phyloP scores from a whole-genome alignment of 2,888 invertebrate species.

The Hermaeophaga mercurialis region DNA sequence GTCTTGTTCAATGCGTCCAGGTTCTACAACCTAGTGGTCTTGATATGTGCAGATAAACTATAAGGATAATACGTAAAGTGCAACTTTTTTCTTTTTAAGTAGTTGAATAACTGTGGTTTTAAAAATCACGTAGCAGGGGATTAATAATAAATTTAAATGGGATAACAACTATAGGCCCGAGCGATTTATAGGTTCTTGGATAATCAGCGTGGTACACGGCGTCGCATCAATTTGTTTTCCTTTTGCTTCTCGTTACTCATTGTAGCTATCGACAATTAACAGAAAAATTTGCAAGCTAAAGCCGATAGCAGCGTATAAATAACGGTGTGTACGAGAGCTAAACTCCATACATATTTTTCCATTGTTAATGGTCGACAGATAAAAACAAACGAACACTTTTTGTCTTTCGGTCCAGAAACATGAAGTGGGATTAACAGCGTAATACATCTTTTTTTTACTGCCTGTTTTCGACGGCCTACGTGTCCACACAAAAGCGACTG shows the following conservation, averaged over 20 bases:
- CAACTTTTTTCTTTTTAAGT: too few species aligned
- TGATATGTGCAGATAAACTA: too few species aligned
- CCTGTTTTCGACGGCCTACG: slow-evolving; percentile 36
- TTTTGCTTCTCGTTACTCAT: slow-evolving; percentile 24
- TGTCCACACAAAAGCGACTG: slow-evolving; percentile 33
- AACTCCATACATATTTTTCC: slow-evolving; percentile 38
- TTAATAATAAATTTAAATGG: neutral
- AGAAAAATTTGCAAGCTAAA: slow-evolving; percentile 37
- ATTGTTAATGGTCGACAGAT: slow-evolving; percentile 37
- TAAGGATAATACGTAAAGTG: too few species aligned
- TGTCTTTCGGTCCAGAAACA: slow-evolving; percentile 41
- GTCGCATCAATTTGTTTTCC: slow-evolving; percentile 18
- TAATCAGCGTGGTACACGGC: neutral
- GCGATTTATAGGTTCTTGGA: slow-evolving; percentile 2
- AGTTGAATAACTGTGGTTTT: too few species aligned
- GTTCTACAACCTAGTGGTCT: too few species aligned
- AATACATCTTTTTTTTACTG: slow-evolving; percentile 42
- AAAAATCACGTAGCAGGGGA: neutral
- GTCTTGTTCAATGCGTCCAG: too few species aligned
- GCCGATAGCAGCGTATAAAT: slow-evolving; percentile 38
- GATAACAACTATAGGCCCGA: neutral
- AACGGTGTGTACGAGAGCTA: slow-evolving; percentile 29
- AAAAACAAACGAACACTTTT: slow-evolving; percentile 42
- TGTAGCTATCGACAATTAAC: slow-evolving; percentile 34
- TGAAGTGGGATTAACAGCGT: slow-evolving; percentile 42